Base-by-base conservation (phyloP, 1,140 invertebrate species). In the Aphis craccivora region DNA sequence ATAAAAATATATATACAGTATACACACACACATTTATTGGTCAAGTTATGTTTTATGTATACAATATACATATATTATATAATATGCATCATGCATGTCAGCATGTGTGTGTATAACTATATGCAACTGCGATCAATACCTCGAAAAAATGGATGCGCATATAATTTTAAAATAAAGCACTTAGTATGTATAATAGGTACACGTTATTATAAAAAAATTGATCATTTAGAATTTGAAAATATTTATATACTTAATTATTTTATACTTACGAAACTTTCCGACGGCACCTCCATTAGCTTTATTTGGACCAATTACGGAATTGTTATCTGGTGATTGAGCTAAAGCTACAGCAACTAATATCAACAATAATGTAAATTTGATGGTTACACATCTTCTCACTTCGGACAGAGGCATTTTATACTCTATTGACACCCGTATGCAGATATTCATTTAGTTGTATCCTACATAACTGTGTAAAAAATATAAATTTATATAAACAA, bases 381-480 rank as follows among this genome's bases (percentile, higher is more conserved):
- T 93, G 48, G 81, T 84, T 25, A 93, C 37, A 86, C 91, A 93
- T 93, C 81, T 93, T 83, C 91, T 83, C 20, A 48, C 91, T 86
- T 93, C 91, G 22, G 91, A 93, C 48, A 93, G 8, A 40, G 91
- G 91, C 91, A 93, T 93, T 86, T 93, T 93, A 37, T 93, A 93
- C 23, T 93, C 91, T 35, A 93, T 93, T 37, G 91, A 93, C 6
- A 93, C 76, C 25, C 91, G 91, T 86, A 93, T 86, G 23, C 35
- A 93, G 40, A 84, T 93, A 67, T 53, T 93, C 91, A 93, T 93
- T 93, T 93, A 92, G 2, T 83, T 53, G 25, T 76, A 30, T 53
- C 81, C 81, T n/a, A 53, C 91, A 93, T 93, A 55, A 83, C 91
- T 93, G 11, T 20, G n/a, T 25, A 93, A 43, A 18, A 25, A 84